Percentiles rank a stretch among this genome's conserved stretches.
phyloP scores from a whole-genome alignment of 2,888 invertebrate species.

The Phengaris alcon region DNA sequence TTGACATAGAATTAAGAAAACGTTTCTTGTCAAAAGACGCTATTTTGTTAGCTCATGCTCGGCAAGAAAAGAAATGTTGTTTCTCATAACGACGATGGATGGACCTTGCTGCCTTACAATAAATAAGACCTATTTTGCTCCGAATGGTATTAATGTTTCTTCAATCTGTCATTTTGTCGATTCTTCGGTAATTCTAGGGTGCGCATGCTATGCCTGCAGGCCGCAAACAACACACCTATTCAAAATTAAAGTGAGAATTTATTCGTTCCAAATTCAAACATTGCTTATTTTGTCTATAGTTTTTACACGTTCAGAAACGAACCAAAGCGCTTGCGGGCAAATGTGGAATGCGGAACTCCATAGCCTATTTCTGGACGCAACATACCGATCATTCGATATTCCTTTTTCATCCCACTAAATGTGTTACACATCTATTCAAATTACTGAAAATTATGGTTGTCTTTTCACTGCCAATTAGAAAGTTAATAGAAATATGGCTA shows the following conservation, averaged over 20 bases:
- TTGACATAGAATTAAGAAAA: no score
- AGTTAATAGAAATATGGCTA: neutral
- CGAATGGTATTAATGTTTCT: no score
- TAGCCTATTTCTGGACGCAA: slow-evolving; percentile 58
- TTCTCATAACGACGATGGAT: no score
- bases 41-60: no score
- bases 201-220: no score
- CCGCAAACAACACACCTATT: neutral
- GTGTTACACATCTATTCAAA: slow-evolving; percentile 30
- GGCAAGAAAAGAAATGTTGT: no score
- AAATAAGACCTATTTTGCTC: no score
- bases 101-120: no score
- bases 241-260: neutral
- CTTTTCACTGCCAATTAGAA: slow-evolving; percentile 6
- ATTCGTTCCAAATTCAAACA: neutral
- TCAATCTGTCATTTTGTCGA: no score
- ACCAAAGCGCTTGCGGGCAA: slow-evolving; percentile 48
- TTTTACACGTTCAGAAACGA: slow-evolving; percentile 43
- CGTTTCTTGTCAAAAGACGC: no score
- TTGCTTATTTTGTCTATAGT: slow-evolving; percentile 24
- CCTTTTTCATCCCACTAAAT: slow-evolving; percentile 40
- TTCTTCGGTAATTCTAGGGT: no score
- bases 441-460: slow-evolving; percentile 26
- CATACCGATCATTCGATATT: slow-evolving; percentile 44
- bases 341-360: slow-evolving; percentile 58